Base-by-base conservation (phyloP, 2,888 invertebrate genomes). In the Epicampocera succincta region DNA sequence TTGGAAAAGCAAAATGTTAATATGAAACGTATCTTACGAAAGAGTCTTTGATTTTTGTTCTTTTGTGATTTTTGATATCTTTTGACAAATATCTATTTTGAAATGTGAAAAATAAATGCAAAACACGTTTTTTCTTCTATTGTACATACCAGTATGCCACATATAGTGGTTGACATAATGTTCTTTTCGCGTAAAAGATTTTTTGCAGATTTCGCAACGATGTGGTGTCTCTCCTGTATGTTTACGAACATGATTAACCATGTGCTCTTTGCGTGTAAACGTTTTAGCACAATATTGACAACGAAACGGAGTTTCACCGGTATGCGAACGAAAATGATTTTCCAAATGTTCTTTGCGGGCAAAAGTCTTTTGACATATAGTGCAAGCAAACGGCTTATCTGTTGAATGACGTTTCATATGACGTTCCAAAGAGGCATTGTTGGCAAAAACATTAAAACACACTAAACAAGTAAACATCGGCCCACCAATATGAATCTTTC, bases 261-360 rank as follows among this genome's bases (percentile, higher is more conserved):
- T 94, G 90, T 96, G 96, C 90, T 96, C 96, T 89, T 96, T 95
- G 85, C 96, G 93, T 84, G 96, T 96, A 92, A 96, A 96, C 83
- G 95, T 91, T 91, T 96, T 96, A 83, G 95, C 96, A 91, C 96
- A 97, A 87, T 95, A 95, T 48, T 95, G 94, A 92, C 96, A 97
- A 81, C 94, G 95, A 88, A 96, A 96, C 11, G 96, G 96, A 88
- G 96, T 96, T 90, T 96, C 96, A 83, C 96, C 96, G 1, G 95
- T 94, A 88, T 96, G 93, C 83, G 96, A 93, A 89, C 96, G 93
- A 87, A 96, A 95, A 91, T 96, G 96, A 91, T 96, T 96, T 91
- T 96, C 96, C 84, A 96, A 92, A 90, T 97, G 96, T 89, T 96
- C 96, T 90, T 96, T 96, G 73, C 96, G 93, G 12, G 96, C 96